These are phyloP conservation scores for Micronisus gabar DNA, from an alignment of 2,113 vertebrate genomes.

Conservation along the genomic window DNA sequence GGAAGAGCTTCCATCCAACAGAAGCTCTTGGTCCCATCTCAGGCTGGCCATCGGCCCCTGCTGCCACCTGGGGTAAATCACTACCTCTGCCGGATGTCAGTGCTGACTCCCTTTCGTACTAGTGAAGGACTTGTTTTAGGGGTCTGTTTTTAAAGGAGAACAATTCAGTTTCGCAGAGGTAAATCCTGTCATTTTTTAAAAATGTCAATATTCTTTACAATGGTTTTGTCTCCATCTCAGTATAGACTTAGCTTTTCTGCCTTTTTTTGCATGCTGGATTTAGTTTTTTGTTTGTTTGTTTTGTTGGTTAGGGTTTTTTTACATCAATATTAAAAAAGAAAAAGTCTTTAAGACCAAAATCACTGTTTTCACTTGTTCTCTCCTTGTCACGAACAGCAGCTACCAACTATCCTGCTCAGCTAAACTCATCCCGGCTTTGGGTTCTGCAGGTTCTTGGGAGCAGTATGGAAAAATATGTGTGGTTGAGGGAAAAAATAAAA, in stretches of 20 bases:
- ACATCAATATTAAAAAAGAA: conserved; percentile 64
- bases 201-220: neutral
- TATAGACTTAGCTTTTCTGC: neutral
- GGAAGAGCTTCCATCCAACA: neutral
- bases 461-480: neutral
- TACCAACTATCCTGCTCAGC: neutral
- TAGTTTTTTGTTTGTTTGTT: conserved; percentile 31
- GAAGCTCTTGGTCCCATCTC: neutral
- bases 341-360: neutral
- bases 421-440: neutral
- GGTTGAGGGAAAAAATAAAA: neutral
- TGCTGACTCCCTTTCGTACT: neutral
- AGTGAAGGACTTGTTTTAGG: neutral
- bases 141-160: neutral
- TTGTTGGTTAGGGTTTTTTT: conserved; percentile 20
- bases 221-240: neutral
- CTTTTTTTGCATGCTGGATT: conserved; percentile 20
- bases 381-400: neutral
- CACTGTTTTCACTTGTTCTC: neutral
- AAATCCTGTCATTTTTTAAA: neutral
- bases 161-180: neutral
- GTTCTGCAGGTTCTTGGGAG: neutral
- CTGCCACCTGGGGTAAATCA: neutral
- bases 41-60: neutral
- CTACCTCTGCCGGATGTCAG: neutral